Conservation (phyloP, 2,888 invertebrate species). For the Ptilodon capucinus region DNA sequence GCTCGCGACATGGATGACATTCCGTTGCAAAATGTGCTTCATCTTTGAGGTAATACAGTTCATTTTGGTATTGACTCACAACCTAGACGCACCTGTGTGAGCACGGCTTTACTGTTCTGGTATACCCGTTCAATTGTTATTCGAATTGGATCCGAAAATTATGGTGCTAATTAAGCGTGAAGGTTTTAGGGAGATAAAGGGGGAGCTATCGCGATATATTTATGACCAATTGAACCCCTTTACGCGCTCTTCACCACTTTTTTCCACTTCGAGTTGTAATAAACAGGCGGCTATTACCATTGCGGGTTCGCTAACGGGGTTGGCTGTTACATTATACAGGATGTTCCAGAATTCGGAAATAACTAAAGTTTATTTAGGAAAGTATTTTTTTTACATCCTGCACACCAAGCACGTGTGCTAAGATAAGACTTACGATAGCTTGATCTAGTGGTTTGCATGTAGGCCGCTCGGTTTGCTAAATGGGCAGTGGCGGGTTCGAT, state of each 20-base stretch:
- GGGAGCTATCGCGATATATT: conserved; percentile 13
- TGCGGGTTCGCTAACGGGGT: not conserved
- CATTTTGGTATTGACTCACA: no score
- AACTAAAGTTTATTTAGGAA: no score
- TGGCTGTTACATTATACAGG: not conserved
- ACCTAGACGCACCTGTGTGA: no score
- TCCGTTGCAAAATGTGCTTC: conserved; percentile 24
- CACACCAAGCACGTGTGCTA: no score
- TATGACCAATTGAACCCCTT: conserved; percentile 6
- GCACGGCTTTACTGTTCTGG: conserved; percentile 33
- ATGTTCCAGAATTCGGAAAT: not conserved
- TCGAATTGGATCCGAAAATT: conserved; percentile 32
- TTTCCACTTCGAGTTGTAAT: conserved; percentile 6
- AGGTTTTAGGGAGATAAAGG: conserved; percentile 23
- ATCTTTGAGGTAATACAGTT: no score
- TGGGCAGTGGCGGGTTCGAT: no score
- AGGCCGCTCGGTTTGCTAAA: no score
- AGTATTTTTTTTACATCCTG: no score
- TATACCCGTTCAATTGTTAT: conserved; percentile 43
- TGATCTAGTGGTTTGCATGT: no score
- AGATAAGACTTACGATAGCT: no score
- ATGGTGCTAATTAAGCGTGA: conserved; percentile 35
- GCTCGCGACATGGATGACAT: no score
- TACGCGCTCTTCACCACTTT: conserved; percentile 8
- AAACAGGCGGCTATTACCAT: conserved; percentile 18